phyloP scores from a whole-genome alignment of 37 sponge, comb jelly and placozoan genomes.

The Hormiphora californensis region DNA sequence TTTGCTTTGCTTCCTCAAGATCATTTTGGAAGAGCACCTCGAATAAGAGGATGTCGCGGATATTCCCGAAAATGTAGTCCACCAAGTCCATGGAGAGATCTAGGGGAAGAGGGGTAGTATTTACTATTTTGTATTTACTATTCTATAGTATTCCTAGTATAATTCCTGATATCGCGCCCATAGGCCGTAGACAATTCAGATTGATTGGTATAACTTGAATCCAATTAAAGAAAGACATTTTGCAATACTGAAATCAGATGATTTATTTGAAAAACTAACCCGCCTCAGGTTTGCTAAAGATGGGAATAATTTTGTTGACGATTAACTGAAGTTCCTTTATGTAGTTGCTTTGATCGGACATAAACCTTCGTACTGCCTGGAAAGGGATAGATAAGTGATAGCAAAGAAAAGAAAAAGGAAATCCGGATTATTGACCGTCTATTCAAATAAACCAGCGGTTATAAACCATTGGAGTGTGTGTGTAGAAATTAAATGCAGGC shows the following conservation, averaged over 20 bases:
- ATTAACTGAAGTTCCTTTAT: slow-evolving; percentile 2
- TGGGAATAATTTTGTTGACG: slow-evolving; percentile 31
- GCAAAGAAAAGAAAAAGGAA: too few relatives aligned
- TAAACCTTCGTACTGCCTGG: slow-evolving; percentile 12
- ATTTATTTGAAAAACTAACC: background rate
- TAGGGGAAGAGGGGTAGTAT: too few relatives aligned
- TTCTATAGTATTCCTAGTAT: too few relatives aligned
- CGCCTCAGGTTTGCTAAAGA: background rate
- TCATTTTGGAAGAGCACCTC: slow-evolving; percentile 14
- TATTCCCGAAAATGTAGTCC: background rate
- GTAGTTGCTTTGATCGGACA: slow-evolving; percentile 20
- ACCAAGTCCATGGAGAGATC: slow-evolving; percentile 10
- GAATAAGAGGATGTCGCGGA: slow-evolving; percentile 1
- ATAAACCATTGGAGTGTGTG: too few relatives aligned
- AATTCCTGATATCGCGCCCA: too few relatives aligned
- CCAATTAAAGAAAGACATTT: background rate
- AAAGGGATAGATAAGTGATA: too few relatives aligned
- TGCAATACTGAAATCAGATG: background rate
- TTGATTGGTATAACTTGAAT: too few relatives aligned
- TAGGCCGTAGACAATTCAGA: too few relatives aligned
- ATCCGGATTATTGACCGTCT: too few relatives aligned
- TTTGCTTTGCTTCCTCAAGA: slow-evolving; percentile 18
- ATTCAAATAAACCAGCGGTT: too few relatives aligned
- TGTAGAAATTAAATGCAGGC: too few relatives aligned
- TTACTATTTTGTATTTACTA: too few relatives aligned